Evolutionary conservation across 2,888 invertebrate genomes (phyloP).

Genomic region (Lucinisca nassula): DNA sequence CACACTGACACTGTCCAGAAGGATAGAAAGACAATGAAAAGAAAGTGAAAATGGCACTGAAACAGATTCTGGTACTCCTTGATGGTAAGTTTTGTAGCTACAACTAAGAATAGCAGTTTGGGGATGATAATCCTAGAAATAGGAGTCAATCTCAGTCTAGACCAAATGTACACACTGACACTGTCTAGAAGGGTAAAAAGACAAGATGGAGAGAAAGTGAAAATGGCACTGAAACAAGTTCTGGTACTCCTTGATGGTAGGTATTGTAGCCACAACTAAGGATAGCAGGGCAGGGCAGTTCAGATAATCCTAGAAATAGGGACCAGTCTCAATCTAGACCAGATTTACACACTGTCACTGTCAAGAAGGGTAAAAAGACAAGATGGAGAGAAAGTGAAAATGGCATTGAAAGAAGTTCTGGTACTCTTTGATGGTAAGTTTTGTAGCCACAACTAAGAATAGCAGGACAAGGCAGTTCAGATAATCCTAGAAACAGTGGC

Average conservation of each 20-base stretch:
- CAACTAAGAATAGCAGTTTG: too few species aligned
- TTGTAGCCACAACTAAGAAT: too few species aligned
- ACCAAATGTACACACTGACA: slow-evolving; percentile 52
- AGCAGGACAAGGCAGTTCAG: too few species aligned
- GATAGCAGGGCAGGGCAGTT: too few species aligned
- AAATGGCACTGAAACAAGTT: slow-evolving; percentile 10
- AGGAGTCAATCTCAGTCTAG: not conserved
- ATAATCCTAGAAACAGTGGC: too few species aligned
- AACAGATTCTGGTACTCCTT: not conserved
- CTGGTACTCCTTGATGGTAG: not conserved
- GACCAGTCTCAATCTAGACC: not conserved
- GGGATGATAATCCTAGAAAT: too few species aligned
- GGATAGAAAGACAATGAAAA: slow-evolving; percentile 45
- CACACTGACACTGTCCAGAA: slow-evolving; percentile 50
- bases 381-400: slow-evolving; percentile 38
- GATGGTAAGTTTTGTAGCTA: slow-evolving; percentile 14
- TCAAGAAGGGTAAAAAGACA: slow-evolving; percentile 46
- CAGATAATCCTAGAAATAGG: too few species aligned
- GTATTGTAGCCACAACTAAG: too few species aligned
- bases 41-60: slow-evolving; percentile 32
- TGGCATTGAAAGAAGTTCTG: slow-evolving; percentile 10
- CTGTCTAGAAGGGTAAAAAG: slow-evolving; percentile 49
- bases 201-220: slow-evolving; percentile 43
- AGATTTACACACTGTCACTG: slow-evolving; percentile 56
- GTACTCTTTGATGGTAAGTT: not conserved